Percentiles rank a stretch among this genome's conserved stretches.
phyloP scores from a whole-genome alignment of 2,113 vertebrate genomes.

The Todiramphus saurophagus region DNA sequence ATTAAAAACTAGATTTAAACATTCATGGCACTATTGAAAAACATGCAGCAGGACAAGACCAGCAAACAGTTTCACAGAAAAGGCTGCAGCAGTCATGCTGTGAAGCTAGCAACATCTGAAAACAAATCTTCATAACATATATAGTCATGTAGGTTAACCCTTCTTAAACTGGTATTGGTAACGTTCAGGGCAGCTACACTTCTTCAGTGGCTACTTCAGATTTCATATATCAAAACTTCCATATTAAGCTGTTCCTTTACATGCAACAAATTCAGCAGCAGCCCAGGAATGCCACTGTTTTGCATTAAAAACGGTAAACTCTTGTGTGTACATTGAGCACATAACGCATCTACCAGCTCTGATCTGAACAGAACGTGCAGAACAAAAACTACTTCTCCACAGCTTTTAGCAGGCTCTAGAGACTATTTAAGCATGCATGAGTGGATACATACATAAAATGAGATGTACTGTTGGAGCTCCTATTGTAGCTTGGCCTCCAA shows the following conservation, averaged over 20 bases:
- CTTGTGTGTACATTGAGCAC: neutral
- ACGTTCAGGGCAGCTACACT: neutral
- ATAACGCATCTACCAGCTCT: accelerated
- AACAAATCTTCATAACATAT: neutral
- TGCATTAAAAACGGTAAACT: neutral
- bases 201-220: neutral
- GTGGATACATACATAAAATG: accelerated
- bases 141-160: neutral
- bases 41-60: neutral
- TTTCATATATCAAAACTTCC: neutral
- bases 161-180: neutral
- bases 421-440: neutral
- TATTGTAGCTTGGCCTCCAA: neutral
- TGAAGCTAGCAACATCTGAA: neutral
- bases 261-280: neutral
- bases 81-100: neutral
- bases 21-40: neutral
- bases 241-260: neutral
- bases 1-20: neutral
- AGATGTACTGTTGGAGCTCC: neutral
- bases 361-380: neutral
- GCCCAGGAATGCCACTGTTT: neutral
- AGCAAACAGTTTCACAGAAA: neutral
- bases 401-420: neutral
- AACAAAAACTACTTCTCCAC: neutral